Evolutionary conservation across 2,888 invertebrate species (phyloP).

Genomic region (Cordilura impudica): DNA sequence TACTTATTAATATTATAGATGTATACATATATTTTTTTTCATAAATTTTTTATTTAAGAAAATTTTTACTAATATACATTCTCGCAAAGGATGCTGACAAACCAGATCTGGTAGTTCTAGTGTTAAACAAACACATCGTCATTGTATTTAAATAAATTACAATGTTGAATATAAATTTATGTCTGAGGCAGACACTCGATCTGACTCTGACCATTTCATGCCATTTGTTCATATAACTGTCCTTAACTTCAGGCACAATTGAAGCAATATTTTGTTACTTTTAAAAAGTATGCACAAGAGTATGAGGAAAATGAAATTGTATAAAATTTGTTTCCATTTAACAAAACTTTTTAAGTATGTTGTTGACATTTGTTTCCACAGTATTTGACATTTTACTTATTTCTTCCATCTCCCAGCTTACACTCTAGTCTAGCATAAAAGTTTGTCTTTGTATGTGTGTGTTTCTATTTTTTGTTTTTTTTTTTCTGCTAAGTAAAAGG

Average conservation of each 20-base stretch:
- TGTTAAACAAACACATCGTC: too few species aligned
- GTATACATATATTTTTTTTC: too few species aligned
- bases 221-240: not conserved
- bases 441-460: too few species aligned
- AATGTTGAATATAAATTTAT: not conserved
- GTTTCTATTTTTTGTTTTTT: not conserved
- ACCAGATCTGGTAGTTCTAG: too few species aligned
- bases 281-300: not conserved
- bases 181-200: not conserved
- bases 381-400: slow-evolving; percentile 27
- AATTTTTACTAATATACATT: too few species aligned
- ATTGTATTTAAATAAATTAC: too few species aligned
- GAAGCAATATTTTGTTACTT: not conserved
- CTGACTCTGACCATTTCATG: not conserved
- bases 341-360: slow-evolving; percentile 24
- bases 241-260: not conserved
- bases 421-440: slow-evolving; percentile 6
- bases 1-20: too few species aligned
- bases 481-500: not conserved
- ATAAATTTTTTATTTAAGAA: too few species aligned
- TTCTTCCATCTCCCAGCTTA: not conserved
- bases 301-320: not conserved
- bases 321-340: slow-evolving; percentile 21
- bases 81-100: too few species aligned
- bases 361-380: slow-evolving; percentile 43